phyloP scores from a whole-genome alignment of 2,797 vertebrate genomes.

The Triplophysa yarkandensis region DNA sequence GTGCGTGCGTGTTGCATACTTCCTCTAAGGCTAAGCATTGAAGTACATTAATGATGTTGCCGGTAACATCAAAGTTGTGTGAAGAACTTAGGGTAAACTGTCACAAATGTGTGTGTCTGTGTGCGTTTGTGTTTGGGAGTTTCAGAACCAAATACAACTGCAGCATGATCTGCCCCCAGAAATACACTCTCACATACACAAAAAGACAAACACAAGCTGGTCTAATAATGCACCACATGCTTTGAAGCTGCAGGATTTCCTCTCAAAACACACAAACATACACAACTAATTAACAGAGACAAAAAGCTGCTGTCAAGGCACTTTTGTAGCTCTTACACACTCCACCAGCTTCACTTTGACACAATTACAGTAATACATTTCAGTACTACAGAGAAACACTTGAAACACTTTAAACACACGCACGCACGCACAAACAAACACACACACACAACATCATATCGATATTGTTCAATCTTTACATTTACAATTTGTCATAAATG shows the following conservation, averaged over 20 bases:
- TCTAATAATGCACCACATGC: slow-evolving; percentile 53
- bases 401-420: slow-evolving; percentile 17
- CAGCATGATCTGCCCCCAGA: slow-evolving; percentile 49
- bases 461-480: too few species aligned
- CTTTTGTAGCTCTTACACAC: slow-evolving; percentile 31
- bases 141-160: slow-evolving; percentile 57
- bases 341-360: not conserved
- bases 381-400: too few species aligned
- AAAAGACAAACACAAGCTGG: slow-evolving; percentile 17
- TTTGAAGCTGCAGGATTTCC: slow-evolving; percentile 53
- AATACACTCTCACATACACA: slow-evolving; percentile 8
- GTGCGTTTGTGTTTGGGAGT: too few species aligned
- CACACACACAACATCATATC: too few species aligned
- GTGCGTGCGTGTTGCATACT: too few species aligned
- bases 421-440: slow-evolving; percentile 31
- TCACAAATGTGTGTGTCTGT: too few species aligned
- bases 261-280: slow-evolving; percentile 28
- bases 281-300: slow-evolving; percentile 40
- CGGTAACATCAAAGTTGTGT: too few species aligned
- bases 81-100: too few species aligned
- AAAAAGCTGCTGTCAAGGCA: slow-evolving; percentile 44
- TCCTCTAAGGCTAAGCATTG: too few species aligned
- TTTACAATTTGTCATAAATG: too few species aligned
- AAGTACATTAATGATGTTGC: too few species aligned
- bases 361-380: slow-evolving; percentile 6